Evolutionary conservation across 2,113 vertebrate genomes (phyloP), one percentile per base, ranked within the genome.

Genomic region (Campylorhamphus procurvoides): DNA sequence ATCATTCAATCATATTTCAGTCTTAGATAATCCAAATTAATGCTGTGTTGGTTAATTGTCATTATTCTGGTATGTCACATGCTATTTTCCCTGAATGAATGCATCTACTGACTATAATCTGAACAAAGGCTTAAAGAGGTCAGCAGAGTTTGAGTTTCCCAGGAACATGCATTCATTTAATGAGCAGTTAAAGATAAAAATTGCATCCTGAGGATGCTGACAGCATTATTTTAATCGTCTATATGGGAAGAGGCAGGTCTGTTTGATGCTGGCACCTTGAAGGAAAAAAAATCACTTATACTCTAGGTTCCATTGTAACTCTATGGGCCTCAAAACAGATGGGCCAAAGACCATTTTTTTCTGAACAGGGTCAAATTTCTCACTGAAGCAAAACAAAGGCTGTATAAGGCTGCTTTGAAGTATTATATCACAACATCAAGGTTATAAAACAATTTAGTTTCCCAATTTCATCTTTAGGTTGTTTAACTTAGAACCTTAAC

Each of bases 51-150:
- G 50, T 86, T 94, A 94, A 89, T 84, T 87, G 73, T 63, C 86
- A 94, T 92, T 95, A 94, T 89, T 93, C 47, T 90, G 5, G 0
- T 87, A 59, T 93, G 90, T 83, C 96, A 91, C 81, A 93, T 93
- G 50, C 15, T 77, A 90, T 96, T 96, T 96, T 89, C 50, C 87
- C 46, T 88, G 82, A 94, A 58, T 95, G 93, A 93, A 91, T 91
- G 81, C 85, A 85, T 95, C 35, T 86, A 85, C 23, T 85, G 74
- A 94, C 95, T 95, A 85, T 55, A 85, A 83, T 91, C 69, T 83
- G 49, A 89, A 93, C 77, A 95, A 94, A 89, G 58, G 81, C 52
- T 83, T 87, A 79, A 87, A 85, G 59, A 77, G 90, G 87, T 96
- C 94, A 87, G 40, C 66, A 82, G 52, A 90, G 39, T 94, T 87